Conservation (phyloP, 2,888 invertebrate species). For the Agrochola litura region DNA sequence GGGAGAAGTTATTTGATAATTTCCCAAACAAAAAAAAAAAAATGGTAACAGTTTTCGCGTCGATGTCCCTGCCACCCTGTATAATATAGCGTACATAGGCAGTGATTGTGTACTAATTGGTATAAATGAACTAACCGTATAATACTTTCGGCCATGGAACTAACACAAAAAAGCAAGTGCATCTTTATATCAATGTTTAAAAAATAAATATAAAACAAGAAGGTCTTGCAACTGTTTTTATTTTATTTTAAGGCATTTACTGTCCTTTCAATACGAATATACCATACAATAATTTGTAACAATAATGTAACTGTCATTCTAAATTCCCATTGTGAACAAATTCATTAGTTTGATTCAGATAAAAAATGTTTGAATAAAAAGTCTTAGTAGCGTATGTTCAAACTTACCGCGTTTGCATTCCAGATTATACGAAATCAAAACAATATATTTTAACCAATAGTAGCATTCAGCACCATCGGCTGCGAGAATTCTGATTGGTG, state of each 20-base stretch:
- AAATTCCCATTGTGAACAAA: conserved; percentile 13
- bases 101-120: too few species aligned
- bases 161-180: background rate
- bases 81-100: too few species aligned
- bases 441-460: conserved; percentile 84
- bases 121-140: background rate
- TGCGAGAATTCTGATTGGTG: conserved; percentile 80
- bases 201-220: conserved; percentile 18
- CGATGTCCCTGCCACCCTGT: too few species aligned
- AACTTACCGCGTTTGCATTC: conserved; percentile 76
- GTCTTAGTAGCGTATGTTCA: conserved; percentile 45
- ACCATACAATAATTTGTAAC: conserved; percentile 6
- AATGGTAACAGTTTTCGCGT: too few species aligned
- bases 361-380: conserved; percentile 26
- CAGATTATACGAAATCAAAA: conserved; percentile 84
- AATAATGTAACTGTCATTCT: conserved; percentile 3
- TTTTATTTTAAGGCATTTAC: conserved; percentile 7
- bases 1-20: too few species aligned
- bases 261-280: conserved; percentile 1
- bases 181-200: conserved; percentile 2
- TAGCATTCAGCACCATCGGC: conserved; percentile 62
- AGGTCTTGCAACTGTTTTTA: background rate
- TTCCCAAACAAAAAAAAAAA: too few species aligned
- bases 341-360: background rate
- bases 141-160: background rate